A percentile compares a stretch with the other conserved stretches of the same genome.
These are phyloP conservation scores for Hystrix cristata DNA, from an alignment of 2,113 vertebrate species.

Conservation along the genomic window DNA sequence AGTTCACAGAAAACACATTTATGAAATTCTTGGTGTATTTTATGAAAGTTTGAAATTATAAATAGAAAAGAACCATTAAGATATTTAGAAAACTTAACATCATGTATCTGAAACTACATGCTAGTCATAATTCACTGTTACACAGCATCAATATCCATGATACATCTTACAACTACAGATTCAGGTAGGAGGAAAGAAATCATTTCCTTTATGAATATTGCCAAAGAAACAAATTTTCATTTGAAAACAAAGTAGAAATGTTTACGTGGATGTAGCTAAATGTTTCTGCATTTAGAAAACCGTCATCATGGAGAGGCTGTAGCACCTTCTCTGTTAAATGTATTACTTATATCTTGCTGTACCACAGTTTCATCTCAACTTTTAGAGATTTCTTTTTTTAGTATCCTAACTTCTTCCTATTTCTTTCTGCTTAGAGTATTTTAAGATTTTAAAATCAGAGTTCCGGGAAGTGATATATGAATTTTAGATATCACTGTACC, in stretches of 20 bases:
- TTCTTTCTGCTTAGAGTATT: background rate
- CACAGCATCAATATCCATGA: slow-evolving; percentile 87
- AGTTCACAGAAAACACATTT: slow-evolving; percentile 84
- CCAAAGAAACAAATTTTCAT: slow-evolving; percentile 67
- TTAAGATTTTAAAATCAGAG: slow-evolving; percentile 25
- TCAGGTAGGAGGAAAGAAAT: slow-evolving; percentile 82
- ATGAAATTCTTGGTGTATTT: slow-evolving; percentile 87
- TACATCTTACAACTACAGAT: slow-evolving; percentile 80
- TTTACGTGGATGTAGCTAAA: slow-evolving; percentile 80
- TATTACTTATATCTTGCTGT: slow-evolving; percentile 38
- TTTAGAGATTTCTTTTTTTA: slow-evolving; percentile 80
- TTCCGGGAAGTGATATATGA: background rate
- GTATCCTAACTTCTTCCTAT: slow-evolving; percentile 15
- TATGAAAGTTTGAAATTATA: slow-evolving; percentile 84
- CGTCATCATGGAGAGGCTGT: background rate
- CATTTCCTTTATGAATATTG: slow-evolving; percentile 84
- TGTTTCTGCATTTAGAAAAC: slow-evolving; percentile 71
- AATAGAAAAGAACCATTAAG: slow-evolving; percentile 86
- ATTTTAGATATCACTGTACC: background rate
- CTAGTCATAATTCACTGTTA: slow-evolving; percentile 85
- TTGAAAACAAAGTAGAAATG: slow-evolving; percentile 78
- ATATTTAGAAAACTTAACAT: slow-evolving; percentile 83
- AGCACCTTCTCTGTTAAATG: background rate
- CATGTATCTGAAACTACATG: slow-evolving; percentile 85
- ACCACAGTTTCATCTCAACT: slow-evolving; percentile 64